Evolutionary conservation across 2,797 vertebrate species (phyloP), one percentile per base, ranked within the genome.

Genomic region (Cichlasoma orientale): DNA sequence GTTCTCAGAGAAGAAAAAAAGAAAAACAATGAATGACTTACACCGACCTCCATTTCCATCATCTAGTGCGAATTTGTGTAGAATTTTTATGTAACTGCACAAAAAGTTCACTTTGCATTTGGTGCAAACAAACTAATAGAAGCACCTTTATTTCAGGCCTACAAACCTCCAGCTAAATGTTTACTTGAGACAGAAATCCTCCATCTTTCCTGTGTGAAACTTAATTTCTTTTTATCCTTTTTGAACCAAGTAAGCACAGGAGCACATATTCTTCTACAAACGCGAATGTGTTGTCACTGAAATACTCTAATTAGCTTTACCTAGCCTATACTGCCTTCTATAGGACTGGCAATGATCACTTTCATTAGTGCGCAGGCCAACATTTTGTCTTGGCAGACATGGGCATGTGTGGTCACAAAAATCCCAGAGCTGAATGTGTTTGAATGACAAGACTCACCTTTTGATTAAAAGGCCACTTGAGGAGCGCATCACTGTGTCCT

Each of bases 391-490:
- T n/a, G 47, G 47, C 47, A 52, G 47, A 19, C 47, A 0, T 53
- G 50, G 19, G 4, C 16, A 66, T 12, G 61, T 27, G 25, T 47
- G 23, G 18, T 23, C 38, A 47, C 27, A 66, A 27, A 33, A 33
- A 33, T 33, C 31, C 7, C 7, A 33, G 6, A 33, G 31, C 31
- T 33, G 33, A 36, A 36, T 9, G 9, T 36, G 33, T 36, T 36
- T 36, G 10, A 68, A 29, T 68, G 61, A 68, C 47, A 68, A 68
- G 27, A 41, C 63, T 50, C 82, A 98, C 98, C 97, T 99, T 99
- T 90, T 99, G 98, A 90, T 99, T 99, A 85, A 99, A 99, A 80
- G 98, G 98, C 98, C 98, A 99, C 25, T 97, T 97, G 78, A 99
- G 95, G 54, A 99, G 96, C 0, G 98, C 97, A 0, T 99, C 98